Evolutionary conservation across 2,113 vertebrate species (phyloP), one percentile per base, ranked within the genome.

Genomic region (Australoheros scitulus): DNA sequence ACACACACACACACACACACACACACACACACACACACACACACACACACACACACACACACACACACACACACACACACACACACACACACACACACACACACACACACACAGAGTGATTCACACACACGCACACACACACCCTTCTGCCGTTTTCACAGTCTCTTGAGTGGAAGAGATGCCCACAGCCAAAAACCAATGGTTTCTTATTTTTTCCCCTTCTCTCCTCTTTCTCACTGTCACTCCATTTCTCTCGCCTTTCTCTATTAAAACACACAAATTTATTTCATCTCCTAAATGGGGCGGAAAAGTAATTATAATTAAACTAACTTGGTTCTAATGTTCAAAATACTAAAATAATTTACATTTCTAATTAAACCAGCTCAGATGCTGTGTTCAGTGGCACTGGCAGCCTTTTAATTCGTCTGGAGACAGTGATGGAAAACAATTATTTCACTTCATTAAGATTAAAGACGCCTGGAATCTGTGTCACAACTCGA

Each of bases 381-480:
- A 50, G 87, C 88, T 92, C 84, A 82, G 88, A 91, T 89, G 82
- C 81, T 80, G 85, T 13, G 83, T 78, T 93, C 82, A 74, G 85
- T 34, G 59, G 84, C 79, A 87, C 77, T 64, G 5, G 87, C 80
- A 79, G 83, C 17, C 86, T 61, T 77, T 63, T 88, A 86, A 89
- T 88, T 93, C 20, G 20, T 90, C 88, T 82, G 79, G 82, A 89
- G 91, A 87, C 84, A 32, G 87, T 92, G 91, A 95, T 92, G 92
- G 88, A 91, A 94, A 92, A 93, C 93, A 90, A 94, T 94, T 90
- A 93, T 93, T 92, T 93, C 92, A 92, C 92, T 94, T 93, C 92
- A 93, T 93, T 92, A 91, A 87, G 92, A 94, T 93, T 93, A 92
- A 92, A 92, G 86, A 91, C 56, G 88, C 63, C 61, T 52, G 60